These are phyloP conservation scores for Cepaea nemoralis DNA, from an alignment of 1,140 invertebrate genomes.

Conservation along the genomic window DNA sequence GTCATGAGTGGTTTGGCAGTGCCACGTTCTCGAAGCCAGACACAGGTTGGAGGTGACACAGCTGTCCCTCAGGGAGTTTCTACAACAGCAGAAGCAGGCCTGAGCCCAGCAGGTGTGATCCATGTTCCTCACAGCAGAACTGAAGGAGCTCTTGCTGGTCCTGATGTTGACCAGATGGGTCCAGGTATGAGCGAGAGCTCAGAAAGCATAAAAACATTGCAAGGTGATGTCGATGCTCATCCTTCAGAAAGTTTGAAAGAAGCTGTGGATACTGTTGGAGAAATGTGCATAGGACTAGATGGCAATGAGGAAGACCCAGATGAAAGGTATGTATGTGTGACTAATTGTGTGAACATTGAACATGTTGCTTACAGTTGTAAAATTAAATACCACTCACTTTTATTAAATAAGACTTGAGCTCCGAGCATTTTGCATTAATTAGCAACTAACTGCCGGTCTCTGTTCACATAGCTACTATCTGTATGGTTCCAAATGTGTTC, in stretches of 20 bases:
- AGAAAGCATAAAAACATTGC: conserved; percentile 19
- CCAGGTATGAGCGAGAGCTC: conserved; percentile 27
- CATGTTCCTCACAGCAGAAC: conserved; percentile 2
- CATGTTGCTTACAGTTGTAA: too few relatives aligned
- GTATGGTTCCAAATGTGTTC: too few relatives aligned
- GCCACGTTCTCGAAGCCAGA: conserved; percentile 28
- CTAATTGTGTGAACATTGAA: too few relatives aligned
- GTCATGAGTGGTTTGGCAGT: background rate
- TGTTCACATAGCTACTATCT: too few relatives aligned
- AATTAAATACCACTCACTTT: too few relatives aligned
- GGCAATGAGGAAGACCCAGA: conserved; percentile 26
- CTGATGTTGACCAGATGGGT: conserved; percentile 9
- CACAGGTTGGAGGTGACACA: background rate
- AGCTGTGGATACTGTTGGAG: conserved; percentile 23
- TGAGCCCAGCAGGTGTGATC: background rate
- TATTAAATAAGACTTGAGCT: too few relatives aligned
- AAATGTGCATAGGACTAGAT: conserved; percentile 28
- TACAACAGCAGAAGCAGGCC: background rate
- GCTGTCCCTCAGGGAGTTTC: background rate
- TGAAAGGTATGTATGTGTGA: conserved; percentile 34
- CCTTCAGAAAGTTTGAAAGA: conserved; percentile 10
- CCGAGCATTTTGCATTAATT: too few relatives aligned
- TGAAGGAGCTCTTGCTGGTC: background rate
- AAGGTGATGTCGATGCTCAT: background rate
- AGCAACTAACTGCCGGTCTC: too few relatives aligned